These are phyloP conservation scores for Cynopterus sphinx DNA, from an alignment of 2,797 vertebrate species.

Conservation along the genomic window DNA sequence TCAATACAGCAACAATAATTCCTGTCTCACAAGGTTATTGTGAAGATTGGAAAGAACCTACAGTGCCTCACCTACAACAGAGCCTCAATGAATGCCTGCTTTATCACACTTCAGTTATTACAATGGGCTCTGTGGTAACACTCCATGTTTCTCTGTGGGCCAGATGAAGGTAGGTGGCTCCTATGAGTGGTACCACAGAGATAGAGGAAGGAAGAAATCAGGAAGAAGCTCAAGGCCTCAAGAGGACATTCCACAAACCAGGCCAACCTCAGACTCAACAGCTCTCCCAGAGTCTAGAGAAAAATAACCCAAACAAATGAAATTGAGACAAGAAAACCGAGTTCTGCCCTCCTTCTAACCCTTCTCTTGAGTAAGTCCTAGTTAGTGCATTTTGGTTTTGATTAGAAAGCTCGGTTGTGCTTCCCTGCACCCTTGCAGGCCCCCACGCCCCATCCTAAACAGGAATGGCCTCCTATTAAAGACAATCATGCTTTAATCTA, in stretches of 20 bases:
- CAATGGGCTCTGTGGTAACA: not conserved
- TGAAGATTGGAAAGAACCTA: not conserved
- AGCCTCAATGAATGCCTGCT: not conserved
- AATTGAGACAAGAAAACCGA: conserved; percentile 46
- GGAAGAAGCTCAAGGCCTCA: not conserved
- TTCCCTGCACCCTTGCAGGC: conserved; percentile 48
- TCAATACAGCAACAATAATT: not conserved
- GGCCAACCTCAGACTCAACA: not conserved
- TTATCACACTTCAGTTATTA: not conserved
- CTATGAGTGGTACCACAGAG: not conserved
- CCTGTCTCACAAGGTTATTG: not conserved
- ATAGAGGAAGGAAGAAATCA: not conserved
- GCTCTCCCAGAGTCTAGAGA: conserved; percentile 40
- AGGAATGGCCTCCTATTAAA: conserved; percentile 82
- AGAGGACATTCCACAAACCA: not conserved
- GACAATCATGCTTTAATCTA: conserved; percentile 76
- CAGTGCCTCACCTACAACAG: not conserved
- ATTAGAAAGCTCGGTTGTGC: conserved; percentile 58
- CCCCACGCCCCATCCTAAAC: conserved; percentile 75
- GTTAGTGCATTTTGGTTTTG: conserved; percentile 47
- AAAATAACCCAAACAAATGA: conserved; percentile 67
- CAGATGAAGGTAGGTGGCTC: not conserved
- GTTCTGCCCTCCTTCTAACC: conserved; percentile 54
- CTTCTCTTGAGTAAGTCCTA: not conserved
- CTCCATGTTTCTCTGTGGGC: not conserved